Evolutionary conservation across 2,888 invertebrate species (phyloP).

Genomic region (Chorisops tibialis): DNA sequence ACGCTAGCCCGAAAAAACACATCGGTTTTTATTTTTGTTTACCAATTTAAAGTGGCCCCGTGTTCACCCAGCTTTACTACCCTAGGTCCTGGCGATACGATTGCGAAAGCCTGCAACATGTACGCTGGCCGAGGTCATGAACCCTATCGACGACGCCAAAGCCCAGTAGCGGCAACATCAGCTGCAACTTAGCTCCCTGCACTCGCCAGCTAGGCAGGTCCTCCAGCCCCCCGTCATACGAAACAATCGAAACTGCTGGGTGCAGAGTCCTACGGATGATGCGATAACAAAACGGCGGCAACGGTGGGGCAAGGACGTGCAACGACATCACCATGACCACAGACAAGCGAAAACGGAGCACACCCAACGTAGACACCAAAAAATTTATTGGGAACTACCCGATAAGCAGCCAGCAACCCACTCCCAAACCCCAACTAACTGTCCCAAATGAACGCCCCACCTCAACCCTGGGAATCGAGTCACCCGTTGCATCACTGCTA

Average conservation of each 20-base stretch:
- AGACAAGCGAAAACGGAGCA: constrained; percentile 41
- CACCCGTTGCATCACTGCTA: neutral
- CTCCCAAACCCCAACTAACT: neutral
- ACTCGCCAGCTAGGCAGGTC: neutral
- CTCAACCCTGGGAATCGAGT: neutral
- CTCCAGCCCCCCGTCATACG: neutral
- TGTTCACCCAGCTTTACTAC: no score
- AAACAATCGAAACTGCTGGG: constrained; percentile 1
- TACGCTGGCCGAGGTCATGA: constrained; percentile 26
- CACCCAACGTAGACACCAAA: constrained; percentile 36
- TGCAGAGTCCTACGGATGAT: neutral
- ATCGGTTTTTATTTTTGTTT: neutral
- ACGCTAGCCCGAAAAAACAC: neutral
- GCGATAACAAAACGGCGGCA: constrained; percentile 21
- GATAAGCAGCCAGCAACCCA: neutral
- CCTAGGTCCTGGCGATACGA: neutral
- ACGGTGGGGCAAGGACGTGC: constrained; percentile 6
- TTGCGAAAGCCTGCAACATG: constrained; percentile 17
- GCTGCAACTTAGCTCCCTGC: constrained; percentile 15
- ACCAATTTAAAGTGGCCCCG: no score
- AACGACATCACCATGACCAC: constrained; percentile 41
- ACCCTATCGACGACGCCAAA: constrained; percentile 13
- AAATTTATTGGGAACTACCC: constrained; percentile 33
- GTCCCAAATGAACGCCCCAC: no score
- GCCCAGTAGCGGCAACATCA: constrained; percentile 26